Evolutionary conservation across 2,888 invertebrate species (phyloP).

Genomic region (Biston stratarius): DNA sequence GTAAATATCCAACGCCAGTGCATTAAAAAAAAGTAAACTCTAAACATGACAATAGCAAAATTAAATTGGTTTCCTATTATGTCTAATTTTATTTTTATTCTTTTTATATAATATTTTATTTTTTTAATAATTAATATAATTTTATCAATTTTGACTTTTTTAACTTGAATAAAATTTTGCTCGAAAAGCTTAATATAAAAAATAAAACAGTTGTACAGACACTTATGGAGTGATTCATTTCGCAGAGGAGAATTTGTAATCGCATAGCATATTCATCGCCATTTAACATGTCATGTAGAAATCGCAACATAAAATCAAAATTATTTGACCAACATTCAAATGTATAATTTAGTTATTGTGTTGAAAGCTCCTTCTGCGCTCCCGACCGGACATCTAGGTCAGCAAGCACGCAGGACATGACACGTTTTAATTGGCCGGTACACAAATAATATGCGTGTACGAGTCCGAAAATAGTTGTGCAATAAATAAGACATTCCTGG

Average conservation of each 20-base stretch:
- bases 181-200: no score
- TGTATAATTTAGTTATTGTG: not conserved
- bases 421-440: conserved; percentile 34
- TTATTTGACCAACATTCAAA: not conserved
- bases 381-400: conserved; percentile 14
- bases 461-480: conserved; percentile 43
- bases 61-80: no score
- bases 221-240: not conserved
- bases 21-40: no score
- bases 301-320: not conserved
- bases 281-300: not conserved
- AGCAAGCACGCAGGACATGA: conserved; percentile 20
- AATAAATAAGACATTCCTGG: conserved; percentile 51
- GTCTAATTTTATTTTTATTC: no score
- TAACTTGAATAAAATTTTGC: not conserved
- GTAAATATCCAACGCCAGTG: no score
- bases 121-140: no score
- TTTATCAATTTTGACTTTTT: no score
- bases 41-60: no score
- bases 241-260: not conserved
- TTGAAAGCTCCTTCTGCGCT: not conserved
- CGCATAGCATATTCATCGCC: not conserved
- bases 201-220: not conserved
- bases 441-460: conserved; percentile 35
- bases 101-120: not conserved